phyloP scores from a whole-genome alignment of 2,888 invertebrate species.

The Sarcophaga carnaria region DNA sequence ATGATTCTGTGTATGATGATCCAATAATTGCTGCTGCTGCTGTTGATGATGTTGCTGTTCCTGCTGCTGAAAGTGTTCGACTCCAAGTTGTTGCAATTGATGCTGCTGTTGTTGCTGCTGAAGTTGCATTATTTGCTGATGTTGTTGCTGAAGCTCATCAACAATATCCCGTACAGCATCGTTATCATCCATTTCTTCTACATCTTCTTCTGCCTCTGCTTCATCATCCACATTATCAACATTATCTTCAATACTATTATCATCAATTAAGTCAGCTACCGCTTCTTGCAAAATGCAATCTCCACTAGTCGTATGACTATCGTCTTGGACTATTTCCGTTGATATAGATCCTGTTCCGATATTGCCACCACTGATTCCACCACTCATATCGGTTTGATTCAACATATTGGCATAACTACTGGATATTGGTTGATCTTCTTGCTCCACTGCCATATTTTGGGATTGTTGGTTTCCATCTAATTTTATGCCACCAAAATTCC shows the following conservation, averaged over 20 bases:
- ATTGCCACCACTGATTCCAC: neutral
- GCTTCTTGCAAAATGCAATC: constrained; percentile 60
- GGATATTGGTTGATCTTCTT: constrained; percentile 58
- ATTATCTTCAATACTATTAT: constrained; percentile 73
- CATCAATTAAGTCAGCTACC: constrained; percentile 63
- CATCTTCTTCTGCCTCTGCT: constrained; percentile 73
- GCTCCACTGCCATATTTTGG: constrained; percentile 31
- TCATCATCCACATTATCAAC: constrained; percentile 73
- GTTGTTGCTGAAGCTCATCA: constrained; percentile 77
- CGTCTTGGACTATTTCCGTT: constrained; percentile 60
- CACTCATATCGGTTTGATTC: constrained; percentile 66
- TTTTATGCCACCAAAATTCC: constrained; percentile 80
- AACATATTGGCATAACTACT: constrained; percentile 69
- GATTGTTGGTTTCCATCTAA: constrained; percentile 66
- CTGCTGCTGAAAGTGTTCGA: constrained; percentile 64
- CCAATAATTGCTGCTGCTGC: constrained; percentile 70
- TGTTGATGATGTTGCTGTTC: constrained; percentile 69
- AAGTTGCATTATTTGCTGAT: constrained; percentile 72
- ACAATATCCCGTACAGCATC: constrained; percentile 78
- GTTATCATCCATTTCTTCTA: constrained; percentile 70
- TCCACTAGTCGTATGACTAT: constrained; percentile 54
- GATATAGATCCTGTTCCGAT: constrained; percentile 28
- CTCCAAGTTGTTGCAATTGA: constrained; percentile 49
- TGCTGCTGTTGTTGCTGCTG: constrained; percentile 70
- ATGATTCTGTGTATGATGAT: constrained; percentile 50